Conservation (phyloP, 2,888 invertebrate genomes). For the Dolichomitus sp. region DNA sequence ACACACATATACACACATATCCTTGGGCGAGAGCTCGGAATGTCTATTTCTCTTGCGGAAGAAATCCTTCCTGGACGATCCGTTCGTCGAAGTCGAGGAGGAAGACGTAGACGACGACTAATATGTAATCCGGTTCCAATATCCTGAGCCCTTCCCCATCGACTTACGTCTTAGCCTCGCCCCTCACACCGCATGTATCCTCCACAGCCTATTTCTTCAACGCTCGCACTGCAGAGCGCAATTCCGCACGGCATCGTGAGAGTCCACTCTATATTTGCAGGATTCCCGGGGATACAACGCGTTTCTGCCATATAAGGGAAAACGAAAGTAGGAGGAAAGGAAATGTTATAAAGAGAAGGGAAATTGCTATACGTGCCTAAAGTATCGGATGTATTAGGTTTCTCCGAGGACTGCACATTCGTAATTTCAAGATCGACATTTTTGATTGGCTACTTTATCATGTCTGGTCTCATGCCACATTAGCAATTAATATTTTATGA, state of each 20-base stretch:
- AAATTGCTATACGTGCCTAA: constrained; percentile 29
- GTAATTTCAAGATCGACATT: constrained; percentile 7
- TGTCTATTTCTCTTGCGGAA: constrained; percentile 6
- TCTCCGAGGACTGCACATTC: neutral
- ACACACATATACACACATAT: neutral
- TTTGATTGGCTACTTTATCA: too few relatives aligned
- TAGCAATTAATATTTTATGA: neutral
- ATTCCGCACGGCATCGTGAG: constrained; percentile 27
- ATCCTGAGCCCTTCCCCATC: constrained; percentile 74
- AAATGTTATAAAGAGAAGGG: constrained; percentile 28
- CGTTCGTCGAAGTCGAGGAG: constrained; percentile 42
- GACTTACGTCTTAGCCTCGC: constrained; percentile 70
- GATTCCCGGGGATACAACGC: constrained; percentile 34
- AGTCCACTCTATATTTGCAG: constrained; percentile 32
- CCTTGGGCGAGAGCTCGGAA: constrained; percentile 6
- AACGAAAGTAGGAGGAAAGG: constrained; percentile 18
- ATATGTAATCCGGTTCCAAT: constrained; percentile 83
- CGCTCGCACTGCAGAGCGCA: constrained; percentile 7
- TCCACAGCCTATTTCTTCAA: constrained; percentile 12
- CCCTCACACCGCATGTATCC: constrained; percentile 1
- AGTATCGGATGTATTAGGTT: constrained; percentile 40
- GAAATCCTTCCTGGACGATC: constrained; percentile 42
- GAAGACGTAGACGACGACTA: constrained; percentile 73
- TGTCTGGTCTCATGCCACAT: constrained; percentile 1
- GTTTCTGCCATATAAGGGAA: constrained; percentile 13